Conservation (phyloP, 2,797 vertebrate genomes). For the Aeoliscus strigatus region DNA sequence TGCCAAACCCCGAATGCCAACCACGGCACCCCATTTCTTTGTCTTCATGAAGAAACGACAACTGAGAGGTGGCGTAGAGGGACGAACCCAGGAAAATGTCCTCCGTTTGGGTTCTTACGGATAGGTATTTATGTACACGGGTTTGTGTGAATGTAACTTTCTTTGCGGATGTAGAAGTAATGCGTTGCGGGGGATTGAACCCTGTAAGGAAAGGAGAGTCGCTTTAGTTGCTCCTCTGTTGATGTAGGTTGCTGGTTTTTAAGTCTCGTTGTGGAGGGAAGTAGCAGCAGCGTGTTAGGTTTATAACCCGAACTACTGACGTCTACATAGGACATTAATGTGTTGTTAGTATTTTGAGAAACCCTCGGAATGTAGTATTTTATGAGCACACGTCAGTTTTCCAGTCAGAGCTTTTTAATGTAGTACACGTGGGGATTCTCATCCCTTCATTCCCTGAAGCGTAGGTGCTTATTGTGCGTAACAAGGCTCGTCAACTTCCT, state of each 20-base stretch:
- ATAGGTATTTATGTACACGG: conserved; percentile 99
- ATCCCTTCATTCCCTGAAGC: conserved; percentile 58
- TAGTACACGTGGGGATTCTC: conserved; percentile 52
- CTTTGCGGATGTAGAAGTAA: conserved; percentile 75
- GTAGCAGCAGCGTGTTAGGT: conserved; percentile 46
- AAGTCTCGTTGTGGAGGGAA: conserved; percentile 44
- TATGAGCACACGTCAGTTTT: conserved; percentile 28
- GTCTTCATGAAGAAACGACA: conserved; percentile 92
- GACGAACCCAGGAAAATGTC: conserved; percentile 97
- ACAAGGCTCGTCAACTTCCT: conserved; percentile 32
- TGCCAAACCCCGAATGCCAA: conserved; percentile 93
- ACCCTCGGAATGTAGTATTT: conserved; percentile 29
- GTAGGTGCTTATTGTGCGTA: conserved; percentile 61
- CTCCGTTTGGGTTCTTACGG: conserved; percentile 99
- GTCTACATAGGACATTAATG: conserved; percentile 32
- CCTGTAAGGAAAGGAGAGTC: conserved; percentile 88
- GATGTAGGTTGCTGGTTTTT: conserved; percentile 56
- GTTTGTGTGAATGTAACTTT: conserved; percentile 99
- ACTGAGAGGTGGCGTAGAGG: conserved; percentile 97
- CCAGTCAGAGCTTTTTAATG: conserved; percentile 36
- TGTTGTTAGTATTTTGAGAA: conserved; percentile 42
- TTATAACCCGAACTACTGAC: conserved; percentile 27
- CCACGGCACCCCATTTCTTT: conserved; percentile 92
- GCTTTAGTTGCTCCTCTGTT: conserved; percentile 60
- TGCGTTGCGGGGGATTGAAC: conserved; percentile 77